Evolutionary conservation across 2,888 invertebrate genomes (phyloP).

Genomic region (Perithous albicinctus): DNA sequence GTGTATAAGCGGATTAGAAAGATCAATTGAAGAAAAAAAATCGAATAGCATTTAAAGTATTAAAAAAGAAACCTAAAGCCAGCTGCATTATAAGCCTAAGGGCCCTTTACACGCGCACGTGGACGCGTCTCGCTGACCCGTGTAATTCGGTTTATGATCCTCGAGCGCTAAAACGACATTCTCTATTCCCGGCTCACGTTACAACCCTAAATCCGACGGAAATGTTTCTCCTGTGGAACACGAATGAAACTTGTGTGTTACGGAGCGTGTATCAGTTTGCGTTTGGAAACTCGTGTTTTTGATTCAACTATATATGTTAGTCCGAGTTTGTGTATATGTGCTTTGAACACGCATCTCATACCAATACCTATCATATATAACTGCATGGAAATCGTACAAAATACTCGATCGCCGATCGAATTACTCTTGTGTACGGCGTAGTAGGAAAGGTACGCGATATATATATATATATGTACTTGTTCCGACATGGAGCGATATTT

Average conservation of each 20-base stretch:
- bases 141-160: slow-evolving; percentile 48
- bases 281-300: slow-evolving; percentile 45
- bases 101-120: slow-evolving; percentile 34
- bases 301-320: neutral
- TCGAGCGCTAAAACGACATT: slow-evolving; percentile 39
- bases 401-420: slow-evolving; percentile 59
- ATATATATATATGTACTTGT: no score
- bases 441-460: slow-evolving; percentile 10
- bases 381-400: slow-evolving; percentile 44
- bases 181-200: slow-evolving; percentile 15
- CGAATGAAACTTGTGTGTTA: neutral
- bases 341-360: slow-evolving; percentile 19
- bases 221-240: slow-evolving; percentile 10
- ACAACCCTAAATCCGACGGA: slow-evolving; percentile 25
- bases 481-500: slow-evolving; percentile 40
- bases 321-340: neutral
- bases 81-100: slow-evolving; percentile 16
- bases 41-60: slow-evolving; percentile 7
- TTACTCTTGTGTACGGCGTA: slow-evolving; percentile 38
- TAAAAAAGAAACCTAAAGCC: neutral
- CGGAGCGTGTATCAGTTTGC: neutral
- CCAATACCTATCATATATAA: neutral
- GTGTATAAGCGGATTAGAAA: slow-evolving; percentile 58
- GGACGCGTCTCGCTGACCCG: slow-evolving; percentile 24
- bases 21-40: slow-evolving; percentile 39